Percentiles rank a stretch among this genome's conserved stretches.
phyloP scores from a whole-genome alignment of 2,888 invertebrate genomes.

The Sepiola atlantica region DNA sequence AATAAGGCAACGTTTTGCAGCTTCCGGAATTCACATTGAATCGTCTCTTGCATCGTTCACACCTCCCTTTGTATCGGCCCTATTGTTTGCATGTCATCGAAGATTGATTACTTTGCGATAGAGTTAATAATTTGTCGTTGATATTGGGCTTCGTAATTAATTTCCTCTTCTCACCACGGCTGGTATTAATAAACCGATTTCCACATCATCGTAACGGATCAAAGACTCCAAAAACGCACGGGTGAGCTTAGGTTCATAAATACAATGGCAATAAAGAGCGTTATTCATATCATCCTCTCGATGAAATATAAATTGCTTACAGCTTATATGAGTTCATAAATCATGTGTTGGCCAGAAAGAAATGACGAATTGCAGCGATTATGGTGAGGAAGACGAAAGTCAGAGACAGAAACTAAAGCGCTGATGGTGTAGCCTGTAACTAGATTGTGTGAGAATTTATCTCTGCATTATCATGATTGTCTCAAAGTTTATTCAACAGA shows the following conservation, averaged over 20 bases:
- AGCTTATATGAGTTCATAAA: slow-evolving; percentile 18
- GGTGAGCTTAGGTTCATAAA: background rate
- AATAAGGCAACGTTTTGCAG: background rate
- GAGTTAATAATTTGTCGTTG: background rate
- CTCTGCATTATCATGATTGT: too few species aligned
- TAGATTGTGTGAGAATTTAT: too few species aligned
- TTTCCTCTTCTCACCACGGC: background rate
- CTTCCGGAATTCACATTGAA: background rate
- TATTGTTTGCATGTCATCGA: background rate
- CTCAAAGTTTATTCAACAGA: too few species aligned
- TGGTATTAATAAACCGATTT: background rate
- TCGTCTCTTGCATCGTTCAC: background rate
- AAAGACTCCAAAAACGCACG: background rate
- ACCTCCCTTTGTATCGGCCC: background rate
- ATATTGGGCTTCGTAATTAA: slow-evolving; percentile 2
- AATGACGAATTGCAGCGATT: background rate
- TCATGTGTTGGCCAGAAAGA: background rate
- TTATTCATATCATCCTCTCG: background rate
- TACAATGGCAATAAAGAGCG: background rate
- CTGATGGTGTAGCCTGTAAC: too few species aligned
- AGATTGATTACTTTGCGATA: background rate
- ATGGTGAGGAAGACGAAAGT: too few species aligned
- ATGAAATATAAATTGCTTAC: background rate
- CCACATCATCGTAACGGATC: background rate
- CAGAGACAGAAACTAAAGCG: too few species aligned